Evolutionary conservation across 23 tunicate species (phyloP).

Genomic region (Ascidia mentula): DNA sequence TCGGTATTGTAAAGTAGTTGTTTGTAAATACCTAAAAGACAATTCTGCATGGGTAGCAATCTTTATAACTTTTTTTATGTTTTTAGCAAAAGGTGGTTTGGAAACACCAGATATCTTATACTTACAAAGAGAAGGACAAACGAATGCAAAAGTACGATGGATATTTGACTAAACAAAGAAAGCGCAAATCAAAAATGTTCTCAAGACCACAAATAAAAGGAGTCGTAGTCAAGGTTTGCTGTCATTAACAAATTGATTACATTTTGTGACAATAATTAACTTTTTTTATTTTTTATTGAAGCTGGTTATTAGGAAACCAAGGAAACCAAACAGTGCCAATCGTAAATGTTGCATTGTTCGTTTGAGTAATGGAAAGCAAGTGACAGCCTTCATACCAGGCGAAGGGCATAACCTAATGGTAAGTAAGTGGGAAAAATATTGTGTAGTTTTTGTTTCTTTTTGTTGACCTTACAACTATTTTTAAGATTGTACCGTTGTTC

Average conservation of each 20-base stretch:
- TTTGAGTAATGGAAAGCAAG: conserved; percentile 55
- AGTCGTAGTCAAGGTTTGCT: conserved; percentile 50
- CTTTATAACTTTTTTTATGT: background rate
- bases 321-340: conserved; percentile 89
- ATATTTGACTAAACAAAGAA: conserved; percentile 14
- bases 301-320: conserved; percentile 64
- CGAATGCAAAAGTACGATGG: conserved; percentile 21
- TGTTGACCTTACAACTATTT: too few species aligned
- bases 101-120: background rate
- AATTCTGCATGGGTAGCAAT: too few species aligned
- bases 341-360: conserved; percentile 74
- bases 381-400: conserved; percentile 72
- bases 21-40: too few species aligned
- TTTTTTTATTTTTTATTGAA: too few species aligned
- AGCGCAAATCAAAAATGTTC: conserved; percentile 44
- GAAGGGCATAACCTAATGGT: conserved; percentile 85
- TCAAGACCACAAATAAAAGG: conserved; percentile 70
- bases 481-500: too few species aligned
- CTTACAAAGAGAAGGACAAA: conserved; percentile 10
- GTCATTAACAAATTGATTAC: background rate
- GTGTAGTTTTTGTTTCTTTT: too few species aligned
- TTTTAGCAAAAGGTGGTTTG: background rate
- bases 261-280: too few species aligned
- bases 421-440: background rate
- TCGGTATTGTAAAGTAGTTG: too few species aligned